phyloP scores from a whole-genome alignment of 2,113 vertebrate species.

The Pristiophorus japonicus region DNA sequence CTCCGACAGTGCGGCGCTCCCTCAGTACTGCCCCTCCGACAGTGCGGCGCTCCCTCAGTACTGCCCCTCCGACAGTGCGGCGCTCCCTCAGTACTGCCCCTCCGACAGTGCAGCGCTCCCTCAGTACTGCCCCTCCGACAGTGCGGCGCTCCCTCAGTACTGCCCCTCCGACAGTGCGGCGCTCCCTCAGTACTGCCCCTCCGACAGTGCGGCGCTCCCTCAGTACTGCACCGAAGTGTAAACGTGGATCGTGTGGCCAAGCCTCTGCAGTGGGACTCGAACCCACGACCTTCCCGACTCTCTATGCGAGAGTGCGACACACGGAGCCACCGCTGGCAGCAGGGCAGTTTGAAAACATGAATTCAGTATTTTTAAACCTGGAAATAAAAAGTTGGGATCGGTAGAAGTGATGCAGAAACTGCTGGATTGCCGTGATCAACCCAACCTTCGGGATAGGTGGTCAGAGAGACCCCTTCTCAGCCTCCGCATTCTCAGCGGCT shows the following conservation, averaged over 20 bases:
- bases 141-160: background rate
- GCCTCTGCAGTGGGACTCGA: background rate
- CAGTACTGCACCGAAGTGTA: background rate
- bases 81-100: background rate
- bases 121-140: background rate
- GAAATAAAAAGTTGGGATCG: background rate
- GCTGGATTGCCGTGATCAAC: background rate
- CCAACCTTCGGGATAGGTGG: background rate
- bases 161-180: background rate
- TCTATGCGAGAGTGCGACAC: too few species aligned
- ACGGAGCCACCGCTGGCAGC: background rate
- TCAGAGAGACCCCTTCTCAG: background rate
- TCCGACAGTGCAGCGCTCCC: background rate
- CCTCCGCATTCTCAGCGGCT: background rate
- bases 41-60: background rate
- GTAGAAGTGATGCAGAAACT: background rate
- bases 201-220: background rate
- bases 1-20: background rate
- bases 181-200: background rate
- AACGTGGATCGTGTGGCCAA: background rate
- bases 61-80: background rate
- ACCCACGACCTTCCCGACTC: too few species aligned
- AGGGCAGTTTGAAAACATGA: background rate
- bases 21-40: background rate
- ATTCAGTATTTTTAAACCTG: background rate